A percentile compares a stretch with the other conserved stretches of the same genome.
phyloP scores from a whole-genome alignment of 2,888 invertebrate species.

The Odontomyia ornata region DNA sequence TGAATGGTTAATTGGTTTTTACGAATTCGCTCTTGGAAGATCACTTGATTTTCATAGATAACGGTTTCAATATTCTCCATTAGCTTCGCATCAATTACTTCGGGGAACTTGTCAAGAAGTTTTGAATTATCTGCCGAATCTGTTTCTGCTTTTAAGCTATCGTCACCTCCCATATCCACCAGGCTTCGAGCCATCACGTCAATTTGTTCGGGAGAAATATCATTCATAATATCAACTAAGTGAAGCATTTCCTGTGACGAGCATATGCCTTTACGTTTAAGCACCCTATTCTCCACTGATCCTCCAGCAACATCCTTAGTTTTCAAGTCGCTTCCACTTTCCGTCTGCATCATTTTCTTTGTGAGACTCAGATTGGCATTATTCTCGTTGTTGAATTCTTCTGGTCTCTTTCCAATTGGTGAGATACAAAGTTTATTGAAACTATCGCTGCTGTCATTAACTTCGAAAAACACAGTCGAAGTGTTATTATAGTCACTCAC shows the following conservation, averaged over 20 bases:
- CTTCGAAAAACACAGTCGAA: constrained; percentile 51
- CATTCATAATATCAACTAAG: constrained; percentile 52
- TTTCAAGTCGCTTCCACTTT: constrained; percentile 38
- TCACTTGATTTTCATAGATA: constrained; percentile 53
- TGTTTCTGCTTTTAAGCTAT: constrained; percentile 48
- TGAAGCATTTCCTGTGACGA: constrained; percentile 53
- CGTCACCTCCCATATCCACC: constrained; percentile 51
- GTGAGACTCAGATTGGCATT: constrained; percentile 46
- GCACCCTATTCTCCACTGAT: constrained; percentile 28
- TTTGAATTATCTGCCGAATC: constrained; percentile 49
- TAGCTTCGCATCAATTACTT: constrained; percentile 50
- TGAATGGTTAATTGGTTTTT: constrained; percentile 52
- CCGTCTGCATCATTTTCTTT: constrained; percentile 18
- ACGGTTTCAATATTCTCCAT: constrained; percentile 52
- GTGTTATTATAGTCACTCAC: constrained; percentile 49
- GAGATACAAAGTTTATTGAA: constrained; percentile 44
- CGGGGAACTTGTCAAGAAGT: constrained; percentile 50
- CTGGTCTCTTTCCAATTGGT: constrained; percentile 33
- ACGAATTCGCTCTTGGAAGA: constrained; percentile 52
- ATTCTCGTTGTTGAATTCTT: constrained; percentile 50
- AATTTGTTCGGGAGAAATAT: constrained; percentile 51
- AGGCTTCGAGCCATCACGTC: constrained; percentile 51
- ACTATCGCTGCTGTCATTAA: constrained; percentile 47
- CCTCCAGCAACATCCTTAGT: neutral
- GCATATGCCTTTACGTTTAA: constrained; percentile 52